Evolutionary conservation across 2,113 vertebrate species (phyloP).

Genomic region (Ia io): DNA sequence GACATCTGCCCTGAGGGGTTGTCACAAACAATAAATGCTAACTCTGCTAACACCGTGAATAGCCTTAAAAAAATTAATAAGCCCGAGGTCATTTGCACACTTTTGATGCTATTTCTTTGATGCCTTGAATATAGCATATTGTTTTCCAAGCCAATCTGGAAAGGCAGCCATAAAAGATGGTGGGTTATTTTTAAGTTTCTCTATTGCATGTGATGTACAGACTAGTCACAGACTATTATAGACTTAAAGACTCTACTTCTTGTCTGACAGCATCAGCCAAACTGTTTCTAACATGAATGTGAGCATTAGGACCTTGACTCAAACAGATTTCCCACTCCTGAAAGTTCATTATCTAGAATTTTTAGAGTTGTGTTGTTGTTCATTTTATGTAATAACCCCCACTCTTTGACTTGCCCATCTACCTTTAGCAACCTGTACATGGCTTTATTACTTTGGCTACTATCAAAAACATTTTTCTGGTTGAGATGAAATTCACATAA

Average conservation of each 20-base stretch:
- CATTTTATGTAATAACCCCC: not conserved
- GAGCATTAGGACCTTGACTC: not conserved
- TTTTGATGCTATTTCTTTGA: conserved; percentile 71
- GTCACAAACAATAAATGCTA: conserved; percentile 64
- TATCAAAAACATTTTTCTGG: not conserved
- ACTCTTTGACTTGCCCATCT: not conserved
- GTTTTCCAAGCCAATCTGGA: conserved; percentile 44
- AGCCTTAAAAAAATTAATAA: conserved; percentile 51
- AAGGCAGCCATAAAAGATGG: conserved; percentile 46
- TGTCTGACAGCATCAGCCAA: conserved; percentile 9
- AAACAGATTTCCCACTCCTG: not conserved
- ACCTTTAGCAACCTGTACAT: not conserved
- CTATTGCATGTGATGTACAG: conserved; percentile 46
- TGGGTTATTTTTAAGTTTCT: conserved; percentile 68
- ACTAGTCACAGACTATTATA: not conserved
- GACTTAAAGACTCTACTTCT: not conserved
- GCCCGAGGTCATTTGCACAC: conserved; percentile 54
- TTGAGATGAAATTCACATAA: not conserved
- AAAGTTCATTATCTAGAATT: not conserved
- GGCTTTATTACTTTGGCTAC: not conserved
- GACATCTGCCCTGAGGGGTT: conserved; percentile 55
- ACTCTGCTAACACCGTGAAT: conserved; percentile 48
- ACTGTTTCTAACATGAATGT: not conserved
- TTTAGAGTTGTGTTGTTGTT: not conserved
- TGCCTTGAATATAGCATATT: conserved; percentile 57